These are phyloP conservation scores for Amiota mariae DNA, from an alignment of 2,888 invertebrate genomes.

Conservation along the genomic window DNA sequence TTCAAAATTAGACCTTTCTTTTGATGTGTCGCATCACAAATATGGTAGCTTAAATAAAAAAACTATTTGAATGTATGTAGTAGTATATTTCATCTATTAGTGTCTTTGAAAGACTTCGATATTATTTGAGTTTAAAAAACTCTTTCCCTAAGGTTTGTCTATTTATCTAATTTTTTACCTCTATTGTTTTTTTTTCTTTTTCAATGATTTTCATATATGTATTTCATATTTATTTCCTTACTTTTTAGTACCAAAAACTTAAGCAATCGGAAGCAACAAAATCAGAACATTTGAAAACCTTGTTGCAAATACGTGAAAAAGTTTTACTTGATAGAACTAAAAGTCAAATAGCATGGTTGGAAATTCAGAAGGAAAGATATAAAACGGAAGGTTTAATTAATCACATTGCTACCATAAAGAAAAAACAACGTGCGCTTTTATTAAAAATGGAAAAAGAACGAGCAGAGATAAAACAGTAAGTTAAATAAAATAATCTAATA, in stretches of 20 bases:
- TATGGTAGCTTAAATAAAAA: too few species aligned
- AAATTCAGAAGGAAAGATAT: slow-evolving; percentile 78
- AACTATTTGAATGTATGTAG: too few species aligned
- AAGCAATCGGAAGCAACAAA: slow-evolving; percentile 81
- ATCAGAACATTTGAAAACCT: slow-evolving; percentile 79
- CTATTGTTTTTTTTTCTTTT: too few species aligned
- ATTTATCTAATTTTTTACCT: too few species aligned
- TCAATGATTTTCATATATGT: too few species aligned
- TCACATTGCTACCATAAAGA: slow-evolving; percentile 78
- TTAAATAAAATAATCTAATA: slow-evolving; percentile 11
- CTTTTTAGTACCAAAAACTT: slow-evolving; percentile 76
- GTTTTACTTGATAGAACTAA: slow-evolving; percentile 80
- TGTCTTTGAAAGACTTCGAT: too few species aligned
- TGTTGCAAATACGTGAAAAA: slow-evolving; percentile 80
- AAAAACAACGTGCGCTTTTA: slow-evolving; percentile 80
- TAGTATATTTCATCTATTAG: not conserved
- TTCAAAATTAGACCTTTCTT: too few species aligned
- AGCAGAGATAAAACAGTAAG: slow-evolving; percentile 79
- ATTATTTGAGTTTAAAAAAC: slow-evolving; percentile 1
- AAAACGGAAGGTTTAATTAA: slow-evolving; percentile 76
- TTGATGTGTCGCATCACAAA: too few species aligned
- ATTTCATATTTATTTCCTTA: slow-evolving; percentile 32
- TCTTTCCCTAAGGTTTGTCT: too few species aligned
- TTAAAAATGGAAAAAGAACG: slow-evolving; percentile 80
- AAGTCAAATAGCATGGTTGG: slow-evolving; percentile 78